phyloP scores from a whole-genome alignment of 1,140 invertebrate species.

The Aporrectodea caliginosa region DNA sequence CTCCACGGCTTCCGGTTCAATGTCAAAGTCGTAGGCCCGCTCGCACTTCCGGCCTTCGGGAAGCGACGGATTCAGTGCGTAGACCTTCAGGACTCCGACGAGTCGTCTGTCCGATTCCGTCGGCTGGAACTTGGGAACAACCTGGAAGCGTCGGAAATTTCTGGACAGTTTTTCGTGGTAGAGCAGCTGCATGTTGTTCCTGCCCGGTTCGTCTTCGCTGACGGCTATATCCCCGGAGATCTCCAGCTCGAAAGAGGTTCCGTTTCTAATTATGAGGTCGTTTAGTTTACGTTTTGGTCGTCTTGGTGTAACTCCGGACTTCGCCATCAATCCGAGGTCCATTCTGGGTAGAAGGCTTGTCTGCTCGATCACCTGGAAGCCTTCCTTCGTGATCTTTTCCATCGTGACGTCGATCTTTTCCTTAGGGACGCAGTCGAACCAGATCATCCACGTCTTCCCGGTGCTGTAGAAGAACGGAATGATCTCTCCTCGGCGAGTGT shows the following conservation, averaged over 20 bases:
- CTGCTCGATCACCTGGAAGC: slow-evolving; percentile 23
- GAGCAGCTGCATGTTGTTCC: slow-evolving; percentile 2
- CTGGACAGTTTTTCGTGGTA: slow-evolving; percentile 19
- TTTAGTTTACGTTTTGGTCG: not conserved
- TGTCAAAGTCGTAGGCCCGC: not conserved
- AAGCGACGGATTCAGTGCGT: not conserved
- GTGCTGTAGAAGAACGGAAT: slow-evolving; percentile 44
- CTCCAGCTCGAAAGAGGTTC: slow-evolving; percentile 13
- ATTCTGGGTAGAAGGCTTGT: not conserved
- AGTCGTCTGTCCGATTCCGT: not conserved
- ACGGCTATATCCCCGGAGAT: slow-evolving; percentile 17
- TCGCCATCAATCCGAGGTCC: not conserved
- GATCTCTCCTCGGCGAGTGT: slow-evolving; percentile 44
- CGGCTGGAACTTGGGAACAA: not conserved
- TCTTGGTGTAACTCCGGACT: not conserved
- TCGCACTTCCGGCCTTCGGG: not conserved
- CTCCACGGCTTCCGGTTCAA: not conserved
- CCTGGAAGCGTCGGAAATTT: slow-evolving; percentile 24
- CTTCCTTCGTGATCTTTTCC: slow-evolving; percentile 32
- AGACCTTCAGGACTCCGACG: not conserved
- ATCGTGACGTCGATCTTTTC: slow-evolving; percentile 28
- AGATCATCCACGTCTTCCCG: slow-evolving; percentile 46
- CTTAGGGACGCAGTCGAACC: slow-evolving; percentile 41
- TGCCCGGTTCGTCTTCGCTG: slow-evolving; percentile 17
- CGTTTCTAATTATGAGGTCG: slow-evolving; percentile 19